phyloP scores from a whole-genome alignment of 2,797 vertebrate genomes.

The Poecilia wingei region DNA sequence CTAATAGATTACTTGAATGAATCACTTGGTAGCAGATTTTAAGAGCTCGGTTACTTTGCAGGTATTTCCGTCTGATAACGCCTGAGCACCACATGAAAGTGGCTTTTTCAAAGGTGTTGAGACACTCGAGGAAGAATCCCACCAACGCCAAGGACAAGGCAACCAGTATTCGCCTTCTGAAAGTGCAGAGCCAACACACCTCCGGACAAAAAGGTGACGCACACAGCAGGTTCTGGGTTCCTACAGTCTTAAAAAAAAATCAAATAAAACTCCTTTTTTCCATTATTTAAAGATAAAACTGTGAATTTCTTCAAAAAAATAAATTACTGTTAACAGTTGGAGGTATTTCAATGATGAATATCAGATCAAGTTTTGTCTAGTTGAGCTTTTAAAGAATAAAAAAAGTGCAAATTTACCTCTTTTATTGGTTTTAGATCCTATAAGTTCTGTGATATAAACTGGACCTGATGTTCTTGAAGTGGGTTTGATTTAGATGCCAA shows the following conservation, averaged over 20 bases:
- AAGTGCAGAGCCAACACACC: conserved; percentile 89
- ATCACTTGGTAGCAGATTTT: background rate
- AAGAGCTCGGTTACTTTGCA: conserved; percentile 53
- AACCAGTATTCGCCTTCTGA: conserved; percentile 97
- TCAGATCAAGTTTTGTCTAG: background rate
- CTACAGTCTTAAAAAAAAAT: background rate
- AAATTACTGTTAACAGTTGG: background rate
- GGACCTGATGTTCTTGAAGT: background rate
- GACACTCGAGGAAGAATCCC: conserved; percentile 98
- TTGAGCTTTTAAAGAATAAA: background rate
- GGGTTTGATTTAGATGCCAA: background rate
- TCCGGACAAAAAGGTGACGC: conserved; percentile 92
- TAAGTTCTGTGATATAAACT: background rate
- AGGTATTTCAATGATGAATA: background rate
- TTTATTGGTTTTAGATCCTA: background rate
- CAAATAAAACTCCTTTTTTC: no score
- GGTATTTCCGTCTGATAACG: conserved; percentile 94
- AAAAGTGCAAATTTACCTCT: background rate
- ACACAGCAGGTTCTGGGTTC: background rate
- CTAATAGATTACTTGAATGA: background rate
- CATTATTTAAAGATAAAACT: background rate
- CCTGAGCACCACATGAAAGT: conserved; percentile 98
- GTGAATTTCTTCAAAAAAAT: background rate
- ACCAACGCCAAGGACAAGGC: conserved; percentile 97
- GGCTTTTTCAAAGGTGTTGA: conserved; percentile 97